Conservation (phyloP, 2,888 invertebrate genomes). For the Petrolisthes manimaculis region DNA sequence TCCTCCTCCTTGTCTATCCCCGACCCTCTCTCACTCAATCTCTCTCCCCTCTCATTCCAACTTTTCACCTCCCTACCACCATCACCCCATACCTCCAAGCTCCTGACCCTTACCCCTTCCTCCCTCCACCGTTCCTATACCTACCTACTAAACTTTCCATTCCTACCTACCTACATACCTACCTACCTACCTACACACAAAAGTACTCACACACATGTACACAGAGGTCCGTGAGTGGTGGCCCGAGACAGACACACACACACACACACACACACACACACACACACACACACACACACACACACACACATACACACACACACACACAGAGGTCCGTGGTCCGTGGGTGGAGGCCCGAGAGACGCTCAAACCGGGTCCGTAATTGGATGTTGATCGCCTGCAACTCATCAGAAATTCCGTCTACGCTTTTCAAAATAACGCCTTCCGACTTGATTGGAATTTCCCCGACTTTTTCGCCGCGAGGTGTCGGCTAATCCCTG, state of each 20-base stretch:
- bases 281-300: constrained; percentile 39
- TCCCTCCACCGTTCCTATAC: too few relatives aligned
- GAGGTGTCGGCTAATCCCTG: constrained; percentile 60
- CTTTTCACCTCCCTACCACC: background rate
- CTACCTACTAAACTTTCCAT: too few relatives aligned
- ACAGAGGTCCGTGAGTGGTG: background rate
- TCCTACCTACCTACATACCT: too few relatives aligned
- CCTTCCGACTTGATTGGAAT: constrained; percentile 56
- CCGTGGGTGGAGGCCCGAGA: too few relatives aligned
- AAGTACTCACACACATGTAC: background rate
- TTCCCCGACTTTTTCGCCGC: constrained; percentile 54
- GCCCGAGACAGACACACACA: background rate
- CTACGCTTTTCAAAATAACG: constrained; percentile 61
- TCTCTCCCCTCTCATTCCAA: background rate
- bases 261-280: constrained; percentile 23
- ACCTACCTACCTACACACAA: background rate
- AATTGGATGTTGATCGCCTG: constrained; percentile 61
- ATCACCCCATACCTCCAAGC: background rate
- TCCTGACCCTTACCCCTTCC: background rate
- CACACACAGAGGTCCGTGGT: constrained; percentile 17
- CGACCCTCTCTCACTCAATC: background rate
- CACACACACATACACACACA: constrained; percentile 40
- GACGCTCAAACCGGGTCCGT: constrained; percentile 31
- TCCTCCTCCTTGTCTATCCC: background rate
- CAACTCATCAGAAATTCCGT: constrained; percentile 61